phyloP scores from a whole-genome alignment of 2,888 invertebrate species.

The Harmothoe impar region DNA sequence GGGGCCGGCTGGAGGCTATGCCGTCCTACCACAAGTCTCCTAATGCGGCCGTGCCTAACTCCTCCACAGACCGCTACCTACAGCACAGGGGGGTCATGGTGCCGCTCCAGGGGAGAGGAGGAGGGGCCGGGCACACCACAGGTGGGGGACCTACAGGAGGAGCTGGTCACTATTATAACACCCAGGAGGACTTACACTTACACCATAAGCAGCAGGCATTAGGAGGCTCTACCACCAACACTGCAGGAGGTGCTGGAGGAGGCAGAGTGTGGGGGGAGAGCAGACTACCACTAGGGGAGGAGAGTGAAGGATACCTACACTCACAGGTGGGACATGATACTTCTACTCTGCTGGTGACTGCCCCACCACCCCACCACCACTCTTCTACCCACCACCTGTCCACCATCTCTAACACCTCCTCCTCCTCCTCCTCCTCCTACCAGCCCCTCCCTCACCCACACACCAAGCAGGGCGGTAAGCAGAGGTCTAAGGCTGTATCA shows the following conservation, averaged over 20 bases:
- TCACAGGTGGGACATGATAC: not conserved
- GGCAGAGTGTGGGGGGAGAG: not conserved
- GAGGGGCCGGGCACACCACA: not conserved
- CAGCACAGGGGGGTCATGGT: too few relatives aligned
- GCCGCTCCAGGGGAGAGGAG: not conserved
- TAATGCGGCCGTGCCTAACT: slow-evolving; percentile 5
- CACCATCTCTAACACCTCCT: not conserved
- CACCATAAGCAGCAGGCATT: not conserved
- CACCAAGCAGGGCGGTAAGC: not conserved
- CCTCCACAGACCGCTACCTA: too few relatives aligned
- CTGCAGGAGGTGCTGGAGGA: not conserved
- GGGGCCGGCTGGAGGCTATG: not conserved
- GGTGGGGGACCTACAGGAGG: not conserved
- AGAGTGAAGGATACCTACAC: not conserved
- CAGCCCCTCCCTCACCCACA: not conserved
- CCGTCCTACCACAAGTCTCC: slow-evolving; percentile 26
- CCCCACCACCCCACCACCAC: too few relatives aligned
- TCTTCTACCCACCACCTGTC: not conserved
- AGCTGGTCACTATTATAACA: not conserved
- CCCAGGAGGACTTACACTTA: not conserved
- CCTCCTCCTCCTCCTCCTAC: too few relatives aligned
- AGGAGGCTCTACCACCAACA: not conserved
- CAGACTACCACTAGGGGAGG: not conserved
- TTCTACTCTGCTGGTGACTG: not conserved
- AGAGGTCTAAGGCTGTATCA: not conserved